Base-by-base conservation (phyloP, 2,113 vertebrate genomes). In the Cephalopterus ornatus region DNA sequence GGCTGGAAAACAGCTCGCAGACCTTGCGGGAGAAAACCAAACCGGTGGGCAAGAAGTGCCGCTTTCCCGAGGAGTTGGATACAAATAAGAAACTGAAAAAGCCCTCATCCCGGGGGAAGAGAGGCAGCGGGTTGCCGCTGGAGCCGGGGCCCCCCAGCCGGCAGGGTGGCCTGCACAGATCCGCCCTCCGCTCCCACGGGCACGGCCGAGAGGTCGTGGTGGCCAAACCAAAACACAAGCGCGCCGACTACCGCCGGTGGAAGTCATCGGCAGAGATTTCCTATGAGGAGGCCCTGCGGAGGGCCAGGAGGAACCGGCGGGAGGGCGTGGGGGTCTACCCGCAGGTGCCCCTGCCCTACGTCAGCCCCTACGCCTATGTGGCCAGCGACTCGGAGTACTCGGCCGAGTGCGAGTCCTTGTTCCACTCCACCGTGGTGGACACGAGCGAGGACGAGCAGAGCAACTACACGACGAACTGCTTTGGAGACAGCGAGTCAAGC, bases 331-430 rank as follows among this genome's bases (percentile, higher is more conserved):
- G 97, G 7, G 97, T 97, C n/a, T 97, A 97, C 88, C 84, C 98
- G 0, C 95, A 97, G 55, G 95, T 98, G 41, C 98, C 97, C 79
- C 95, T 97, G 65, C 97, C 98, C 4, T 97, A 97, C 1, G 83
- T 97, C 84, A 98, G 99, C 75, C 98, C 98, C 0, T 99, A 99
- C 2, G 92, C 98, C 23, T 98, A 97, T 0, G 96, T 95, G 32
- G 98, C 98, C 89, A 99, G 99, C 24, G 99, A 99, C 97, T 99
- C 99, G 0, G 99, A 99, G 96, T 99, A 99, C 88, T 99, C 99
- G 0, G 99, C 99, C 0, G 99, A 99, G 97, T 99, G 99, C 2
- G 98, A 99, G 66, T 99, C 99, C 35, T 98, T 99, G 56, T 99
- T 99, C 96, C 99, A 99, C 96, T 99, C 99, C 92, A 99, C 99